phyloP scores from a whole-genome alignment of 2,888 invertebrate genomes.

The Aleiodes alternator region DNA sequence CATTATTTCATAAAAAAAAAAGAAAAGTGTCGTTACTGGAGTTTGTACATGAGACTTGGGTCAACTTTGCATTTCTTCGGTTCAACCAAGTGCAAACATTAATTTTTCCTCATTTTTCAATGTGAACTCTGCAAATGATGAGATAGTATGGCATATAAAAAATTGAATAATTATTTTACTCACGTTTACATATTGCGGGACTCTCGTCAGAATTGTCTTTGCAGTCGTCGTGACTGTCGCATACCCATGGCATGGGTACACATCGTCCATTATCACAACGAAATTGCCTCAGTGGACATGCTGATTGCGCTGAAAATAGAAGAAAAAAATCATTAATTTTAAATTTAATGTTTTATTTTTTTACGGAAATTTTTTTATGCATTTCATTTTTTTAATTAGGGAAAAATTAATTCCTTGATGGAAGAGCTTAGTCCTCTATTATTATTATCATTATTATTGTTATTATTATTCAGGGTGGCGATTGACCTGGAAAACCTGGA shows the following conservation, averaged over 20 bases:
- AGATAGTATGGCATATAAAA: too few relatives aligned
- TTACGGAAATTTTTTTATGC: too few relatives aligned
- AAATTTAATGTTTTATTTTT: too few relatives aligned
- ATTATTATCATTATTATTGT: too few relatives aligned
- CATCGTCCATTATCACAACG: constrained; percentile 85
- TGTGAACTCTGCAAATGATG: too few relatives aligned
- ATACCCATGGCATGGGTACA: constrained; percentile 86
- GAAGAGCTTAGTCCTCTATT: too few relatives aligned
- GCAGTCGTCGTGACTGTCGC: constrained; percentile 88
- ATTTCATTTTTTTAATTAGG: too few relatives aligned
- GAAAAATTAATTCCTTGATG: too few relatives aligned
- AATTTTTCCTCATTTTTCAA: background rate
- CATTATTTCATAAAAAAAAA: constrained; percentile 3
- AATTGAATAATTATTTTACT: constrained; percentile 58
- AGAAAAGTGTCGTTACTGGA: constrained; percentile 3
- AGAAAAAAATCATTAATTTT: constrained; percentile 49
- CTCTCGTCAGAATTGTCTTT: constrained; percentile 89
- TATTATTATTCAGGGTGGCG: too few relatives aligned
- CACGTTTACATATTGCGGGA: constrained; percentile 83
- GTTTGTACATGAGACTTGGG: constrained; percentile 9
- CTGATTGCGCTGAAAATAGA: constrained; percentile 67
- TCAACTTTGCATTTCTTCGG: background rate
- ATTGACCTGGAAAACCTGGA: too few relatives aligned
- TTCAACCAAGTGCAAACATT: background rate
- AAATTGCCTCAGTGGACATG: constrained; percentile 84